Conservation (phyloP, 2,113 vertebrate species). For the Ammodytes dubius region DNA sequence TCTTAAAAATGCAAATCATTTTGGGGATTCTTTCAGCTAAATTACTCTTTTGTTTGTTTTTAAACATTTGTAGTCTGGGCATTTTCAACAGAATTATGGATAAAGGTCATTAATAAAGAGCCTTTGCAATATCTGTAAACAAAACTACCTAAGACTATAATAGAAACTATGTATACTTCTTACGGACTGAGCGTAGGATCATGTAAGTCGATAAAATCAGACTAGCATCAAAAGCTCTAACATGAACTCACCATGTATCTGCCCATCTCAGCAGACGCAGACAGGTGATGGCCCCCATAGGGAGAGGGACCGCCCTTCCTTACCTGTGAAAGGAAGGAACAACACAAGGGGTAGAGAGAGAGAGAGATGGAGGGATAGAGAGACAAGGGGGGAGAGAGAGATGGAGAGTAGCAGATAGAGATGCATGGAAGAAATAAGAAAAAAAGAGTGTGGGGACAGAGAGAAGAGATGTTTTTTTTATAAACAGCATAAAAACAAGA, state of each 20-base stretch:
- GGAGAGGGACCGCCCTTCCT: constrained; percentile 92
- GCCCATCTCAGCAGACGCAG: constrained; percentile 89
- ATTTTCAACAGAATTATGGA: background rate
- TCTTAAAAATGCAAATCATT: background rate
- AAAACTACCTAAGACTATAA: background rate
- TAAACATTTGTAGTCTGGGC: background rate
- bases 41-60: background rate
- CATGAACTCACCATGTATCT: constrained; percentile 89
- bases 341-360: constrained; percentile 25
- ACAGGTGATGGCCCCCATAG: constrained; percentile 91
- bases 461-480: constrained; percentile 33
- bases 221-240: background rate
- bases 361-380: constrained; percentile 18
- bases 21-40: background rate
- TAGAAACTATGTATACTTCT: background rate
- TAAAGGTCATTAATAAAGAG: background rate
- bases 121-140: background rate
- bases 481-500: constrained; percentile 51
- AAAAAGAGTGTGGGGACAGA: constrained; percentile 24
- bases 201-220: background rate
- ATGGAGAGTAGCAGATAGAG: constrained; percentile 37
- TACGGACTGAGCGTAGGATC: background rate
- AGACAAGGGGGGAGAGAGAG: constrained; percentile 10
- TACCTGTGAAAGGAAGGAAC: constrained; percentile 81
- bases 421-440: constrained; percentile 34